These are phyloP conservation scores for Drosophila rufa DNA, from an alignment of 1,140 invertebrate species.

Conservation along the genomic window DNA sequence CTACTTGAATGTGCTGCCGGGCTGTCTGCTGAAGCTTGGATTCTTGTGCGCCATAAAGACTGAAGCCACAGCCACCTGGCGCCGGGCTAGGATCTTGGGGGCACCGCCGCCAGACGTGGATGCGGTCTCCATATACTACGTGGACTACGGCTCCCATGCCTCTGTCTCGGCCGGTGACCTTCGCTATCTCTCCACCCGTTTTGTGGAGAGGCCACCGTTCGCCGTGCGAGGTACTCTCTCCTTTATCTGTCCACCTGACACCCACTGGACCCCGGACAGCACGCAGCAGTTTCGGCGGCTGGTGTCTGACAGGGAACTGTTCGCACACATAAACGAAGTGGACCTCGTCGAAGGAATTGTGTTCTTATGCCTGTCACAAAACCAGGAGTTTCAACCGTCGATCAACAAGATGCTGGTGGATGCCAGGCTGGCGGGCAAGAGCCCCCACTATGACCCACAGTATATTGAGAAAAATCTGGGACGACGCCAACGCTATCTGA, in stretches of 20 bases:
- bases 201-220: constrained; percentile 6
- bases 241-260: constrained; percentile 36
- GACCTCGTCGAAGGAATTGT: constrained; percentile 17
- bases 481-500: constrained; percentile 43
- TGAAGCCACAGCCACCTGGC: neutral
- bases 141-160: constrained; percentile 35
- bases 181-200: constrained; percentile 7
- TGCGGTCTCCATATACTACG: constrained; percentile 22
- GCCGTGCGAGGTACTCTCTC: constrained; percentile 41
- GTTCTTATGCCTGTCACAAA: constrained; percentile 11
- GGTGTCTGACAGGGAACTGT: neutral
- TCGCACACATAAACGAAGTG: constrained; percentile 22
- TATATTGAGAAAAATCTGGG: constrained; percentile 2
- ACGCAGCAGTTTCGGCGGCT: neutral
- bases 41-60: constrained; percentile 28
- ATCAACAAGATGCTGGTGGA: constrained; percentile 27
- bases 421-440: constrained; percentile 25
- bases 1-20: neutral
- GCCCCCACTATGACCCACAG: constrained; percentile 7
- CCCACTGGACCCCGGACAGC: constrained; percentile 27
- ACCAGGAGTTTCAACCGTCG: accelerated
- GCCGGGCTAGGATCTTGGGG: constrained; percentile 26
- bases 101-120: neutral
- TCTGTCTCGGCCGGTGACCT: constrained; percentile 2
- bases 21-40: constrained; percentile 19